Percentiles rank a stretch among this genome's conserved stretches.
Evolutionary conservation across 2,113 vertebrate species (phyloP).

Genomic region (Cygnus buccinator): DNA sequence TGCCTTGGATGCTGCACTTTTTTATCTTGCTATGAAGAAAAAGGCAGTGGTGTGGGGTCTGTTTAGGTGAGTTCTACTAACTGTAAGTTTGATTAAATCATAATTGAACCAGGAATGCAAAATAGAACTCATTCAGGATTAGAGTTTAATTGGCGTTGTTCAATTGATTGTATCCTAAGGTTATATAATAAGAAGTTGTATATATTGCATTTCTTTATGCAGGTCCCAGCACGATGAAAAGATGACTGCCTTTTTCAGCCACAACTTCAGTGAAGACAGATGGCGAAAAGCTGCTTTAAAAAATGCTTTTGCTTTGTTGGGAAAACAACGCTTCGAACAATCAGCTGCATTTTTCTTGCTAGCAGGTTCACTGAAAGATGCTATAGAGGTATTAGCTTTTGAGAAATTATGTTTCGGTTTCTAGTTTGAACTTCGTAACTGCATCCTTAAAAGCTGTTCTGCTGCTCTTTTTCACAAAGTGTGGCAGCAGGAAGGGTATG

Average conservation of each 20-base stretch:
- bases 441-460: background rate
- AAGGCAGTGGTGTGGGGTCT: constrained; percentile 98
- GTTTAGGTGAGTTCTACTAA: constrained; percentile 84
- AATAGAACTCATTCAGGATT: background rate
- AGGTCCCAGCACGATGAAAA: constrained; percentile 97
- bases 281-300: constrained; percentile 98
- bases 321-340: constrained; percentile 98
- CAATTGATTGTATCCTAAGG: background rate
- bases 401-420: background rate
- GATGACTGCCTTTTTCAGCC: constrained; percentile 98
- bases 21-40: constrained; percentile 98
- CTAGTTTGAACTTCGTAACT: background rate
- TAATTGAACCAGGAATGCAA: background rate
- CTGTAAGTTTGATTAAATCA: background rate
- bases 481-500: background rate
- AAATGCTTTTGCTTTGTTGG: constrained; percentile 96
- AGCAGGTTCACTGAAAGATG: constrained; percentile 96
- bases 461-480: background rate
- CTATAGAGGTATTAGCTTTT: constrained; percentile 87
- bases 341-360: constrained; percentile 97
- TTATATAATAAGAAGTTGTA: background rate
- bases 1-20: constrained; percentile 94
- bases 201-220: background rate
- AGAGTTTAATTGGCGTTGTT: background rate
- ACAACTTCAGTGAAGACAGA: constrained; percentile 95